Evolutionary conservation across 2,113 vertebrate genomes (phyloP).

Genomic region (Etia nguti): DNA sequence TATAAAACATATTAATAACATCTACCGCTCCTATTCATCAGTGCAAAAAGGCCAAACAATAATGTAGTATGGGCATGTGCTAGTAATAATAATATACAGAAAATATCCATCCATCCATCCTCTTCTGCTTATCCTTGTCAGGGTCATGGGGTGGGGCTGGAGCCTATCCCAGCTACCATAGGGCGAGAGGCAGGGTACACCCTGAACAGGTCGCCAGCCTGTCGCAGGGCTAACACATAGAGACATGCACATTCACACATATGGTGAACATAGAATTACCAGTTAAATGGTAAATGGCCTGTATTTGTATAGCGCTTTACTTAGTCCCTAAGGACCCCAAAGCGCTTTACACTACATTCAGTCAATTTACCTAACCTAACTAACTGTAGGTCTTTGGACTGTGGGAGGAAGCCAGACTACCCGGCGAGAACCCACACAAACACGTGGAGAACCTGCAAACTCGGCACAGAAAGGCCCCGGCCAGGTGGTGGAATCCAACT

Average conservation of each 20-base stretch:
- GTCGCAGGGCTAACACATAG: not conserved
- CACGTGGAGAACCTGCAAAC: not conserved
- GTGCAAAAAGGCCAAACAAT: not conserved
- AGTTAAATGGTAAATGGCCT: no score
- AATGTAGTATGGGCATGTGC: not conserved
- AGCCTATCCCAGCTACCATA: rapidly evolving
- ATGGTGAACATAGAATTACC: not conserved
- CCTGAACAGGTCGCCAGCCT: not conserved
- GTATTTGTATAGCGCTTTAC: no score
- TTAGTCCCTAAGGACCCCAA: no score
- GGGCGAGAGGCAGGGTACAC: rapidly evolving
- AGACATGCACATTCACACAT: not conserved
- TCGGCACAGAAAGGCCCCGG: not conserved
- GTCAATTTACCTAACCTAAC: not conserved
- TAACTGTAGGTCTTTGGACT: not conserved
- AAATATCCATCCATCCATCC: not conserved
- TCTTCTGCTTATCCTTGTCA: not conserved
- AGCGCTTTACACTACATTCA: no score
- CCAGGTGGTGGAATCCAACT: not conserved
- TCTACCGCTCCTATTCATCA: not conserved
- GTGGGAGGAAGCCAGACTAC: not conserved
- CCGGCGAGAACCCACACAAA: rapidly evolving
- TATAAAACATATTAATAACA: rapidly evolving
- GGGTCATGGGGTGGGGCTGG: not conserved
- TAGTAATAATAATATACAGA: not conserved